Evolutionary conservation across 2,113 vertebrate genomes (phyloP), one percentile per base, ranked within the genome.

Genomic region (Pangasianodon hypophthalmus): DNA sequence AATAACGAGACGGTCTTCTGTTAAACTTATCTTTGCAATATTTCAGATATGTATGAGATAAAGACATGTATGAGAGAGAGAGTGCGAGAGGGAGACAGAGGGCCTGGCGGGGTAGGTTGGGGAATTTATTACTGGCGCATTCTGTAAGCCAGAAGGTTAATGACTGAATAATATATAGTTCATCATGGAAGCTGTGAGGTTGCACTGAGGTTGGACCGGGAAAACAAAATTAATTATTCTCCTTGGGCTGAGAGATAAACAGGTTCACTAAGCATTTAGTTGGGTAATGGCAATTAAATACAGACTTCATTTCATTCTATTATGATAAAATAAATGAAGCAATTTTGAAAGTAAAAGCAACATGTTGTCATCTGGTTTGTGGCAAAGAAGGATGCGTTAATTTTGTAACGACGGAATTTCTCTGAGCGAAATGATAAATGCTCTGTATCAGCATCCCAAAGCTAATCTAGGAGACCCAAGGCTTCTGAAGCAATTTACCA

Each of bases 151-250:
- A 88, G 86, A 91, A 90, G 87, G 90, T 91, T 91, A 91, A 91
- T 90, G 88, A 91, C 90, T 77, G 81, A 86, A 88, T 92, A 88
- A 91, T 91, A 89, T 90, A 90, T 87, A 58, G 85, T 89, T 84
- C 83, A 60, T 48, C 46, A 87, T 88, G 86, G 46, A 80, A 89
- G 71, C 29, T 21, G 83, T 81, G 88, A 52, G 86, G 88, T 86
- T 82, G 64, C 29, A 83, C 67, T 10, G 10, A 87, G 37, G 69
- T 83, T 81, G 60, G 84, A 18, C 56, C 41, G 71, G 79, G 37
- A 64, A 24, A 32, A 11, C 60, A 60, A 85, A 90, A 91, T 88
- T 54, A 90, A 88, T 90, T 69, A 87, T 83, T 84, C 44, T 84
- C 44, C 32, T 77, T 54, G 16, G n/a, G 73, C 64, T 77, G 26